Evolutionary conservation across 2,113 vertebrate species (phyloP), one percentile per base, ranked within the genome.

Genomic region (Rhabdomys dilectus): DNA sequence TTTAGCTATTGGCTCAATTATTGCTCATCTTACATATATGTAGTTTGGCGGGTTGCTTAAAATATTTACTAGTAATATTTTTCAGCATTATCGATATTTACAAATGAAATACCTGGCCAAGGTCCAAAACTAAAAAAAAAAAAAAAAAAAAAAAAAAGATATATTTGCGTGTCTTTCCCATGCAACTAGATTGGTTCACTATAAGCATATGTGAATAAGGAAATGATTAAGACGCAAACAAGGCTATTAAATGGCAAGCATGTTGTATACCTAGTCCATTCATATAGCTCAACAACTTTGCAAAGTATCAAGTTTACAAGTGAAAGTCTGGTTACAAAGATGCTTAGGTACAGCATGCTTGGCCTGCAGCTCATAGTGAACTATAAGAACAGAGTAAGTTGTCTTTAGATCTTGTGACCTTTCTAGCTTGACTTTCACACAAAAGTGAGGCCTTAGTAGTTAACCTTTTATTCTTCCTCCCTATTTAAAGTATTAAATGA

Each of bases 11-110:
- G 15, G 48, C 26, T 91, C 26, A 88, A 12, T 96, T 93, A 84
- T 82, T 89, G 15, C 62, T 96, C 13, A 62, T 58, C 73, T 96
- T 76, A 64, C 88, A 1, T 73, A 64, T 66, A 93, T 84, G 39
- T 72, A 76, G 17, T 87, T 82, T 90, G n/a, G 73, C 5, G 93
- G 90, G 48, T 36, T 95, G 66, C 64, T 80, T 89, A 84, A 93
- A 91, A 84, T 88, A 93, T 85, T 88, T 88, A 19, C 21, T 94
- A 90, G 73, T 81, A 39, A 86, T 73, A 85, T 19, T 51, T 31
- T 48, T 5, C 15, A 87, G 5, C 42, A 68, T 42, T 87, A 87
- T 77, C 48, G 31, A 21, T 56, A 72, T 66, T 26, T 81, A 45
- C 34, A 90, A 92, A 51, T 51, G 51, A 51, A 51, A 51, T 73